Percentiles rank a stretch among this genome's conserved stretches.
Conservation (phyloP, 2,888 invertebrate genomes). For the Morpho helenor region DNA sequence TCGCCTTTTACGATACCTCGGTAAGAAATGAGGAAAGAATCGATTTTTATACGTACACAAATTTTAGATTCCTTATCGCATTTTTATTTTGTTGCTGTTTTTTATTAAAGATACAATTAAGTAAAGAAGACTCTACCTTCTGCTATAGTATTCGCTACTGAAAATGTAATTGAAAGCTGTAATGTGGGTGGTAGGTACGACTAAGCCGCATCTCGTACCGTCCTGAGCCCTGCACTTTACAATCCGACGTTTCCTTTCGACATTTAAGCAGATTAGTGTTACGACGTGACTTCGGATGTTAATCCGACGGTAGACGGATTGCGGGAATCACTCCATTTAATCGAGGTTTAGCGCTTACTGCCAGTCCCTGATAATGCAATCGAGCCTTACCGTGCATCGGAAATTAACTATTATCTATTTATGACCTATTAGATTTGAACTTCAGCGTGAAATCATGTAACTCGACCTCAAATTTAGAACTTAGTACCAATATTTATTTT, state of each 20-base stretch:
- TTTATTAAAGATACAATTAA: too few species aligned
- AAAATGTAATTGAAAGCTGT: slow-evolving; percentile 42
- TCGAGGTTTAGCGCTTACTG: slow-evolving; percentile 64
- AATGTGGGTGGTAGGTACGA: slow-evolving; percentile 57
- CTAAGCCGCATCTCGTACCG: slow-evolving; percentile 64
- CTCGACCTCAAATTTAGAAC: too few species aligned
- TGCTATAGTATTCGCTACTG: not conserved
- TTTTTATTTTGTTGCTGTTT: too few species aligned
- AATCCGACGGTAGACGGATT: slow-evolving; percentile 74
- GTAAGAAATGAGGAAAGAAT: too few species aligned
- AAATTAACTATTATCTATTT: slow-evolving; percentile 7
- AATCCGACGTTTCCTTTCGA: slow-evolving; percentile 80
- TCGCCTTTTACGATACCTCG: too few species aligned
- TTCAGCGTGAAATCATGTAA: too few species aligned
- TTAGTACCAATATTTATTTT: too few species aligned
- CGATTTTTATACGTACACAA: too few species aligned
- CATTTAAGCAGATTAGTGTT: slow-evolving; percentile 78
- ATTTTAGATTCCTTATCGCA: too few species aligned
- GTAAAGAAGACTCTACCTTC: too few species aligned
- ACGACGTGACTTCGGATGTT: slow-evolving; percentile 68
- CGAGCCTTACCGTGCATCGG: slow-evolving; percentile 23
- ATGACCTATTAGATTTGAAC: too few species aligned
- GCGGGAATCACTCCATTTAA: slow-evolving; percentile 70
- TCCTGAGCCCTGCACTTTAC: slow-evolving; percentile 67
- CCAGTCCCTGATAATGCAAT: slow-evolving; percentile 37